Percentiles rank a stretch among this genome's conserved stretches.
These are phyloP conservation scores for Branchinecta lindahli DNA, from an alignment of 1,140 invertebrate species.

Conservation along the genomic window DNA sequence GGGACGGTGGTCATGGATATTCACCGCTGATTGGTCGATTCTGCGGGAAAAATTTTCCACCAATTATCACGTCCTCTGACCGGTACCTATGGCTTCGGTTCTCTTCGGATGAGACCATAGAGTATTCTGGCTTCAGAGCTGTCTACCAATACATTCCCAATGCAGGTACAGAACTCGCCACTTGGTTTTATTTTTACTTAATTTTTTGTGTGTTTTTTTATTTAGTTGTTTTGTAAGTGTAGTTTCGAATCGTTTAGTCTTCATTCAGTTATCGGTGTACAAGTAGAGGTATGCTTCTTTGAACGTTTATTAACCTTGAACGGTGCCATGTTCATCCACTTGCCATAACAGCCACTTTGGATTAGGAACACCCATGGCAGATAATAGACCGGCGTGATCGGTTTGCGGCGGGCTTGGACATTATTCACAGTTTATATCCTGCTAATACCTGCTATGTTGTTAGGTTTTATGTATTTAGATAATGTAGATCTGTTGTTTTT, in stretches of 20 bases:
- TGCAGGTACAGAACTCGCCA: slow-evolving; percentile 25
- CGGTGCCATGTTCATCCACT: too few species aligned
- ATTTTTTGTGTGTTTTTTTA: too few species aligned
- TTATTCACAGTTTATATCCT: too few species aligned
- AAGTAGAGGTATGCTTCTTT: too few species aligned
- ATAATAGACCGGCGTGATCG: too few species aligned
- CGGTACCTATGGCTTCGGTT: slow-evolving; percentile 68
- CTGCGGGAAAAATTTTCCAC: slow-evolving; percentile 61
- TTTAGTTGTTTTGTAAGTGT: background rate
- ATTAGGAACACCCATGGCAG: too few species aligned
- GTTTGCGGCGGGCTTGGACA: too few species aligned
- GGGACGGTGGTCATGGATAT: slow-evolving; percentile 70
- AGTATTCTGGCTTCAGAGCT: slow-evolving; percentile 63
- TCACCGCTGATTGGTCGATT: slow-evolving; percentile 48
- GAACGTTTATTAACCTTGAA: too few species aligned
- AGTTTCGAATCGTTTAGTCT: background rate
- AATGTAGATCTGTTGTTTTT: too few species aligned
- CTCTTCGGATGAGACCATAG: slow-evolving; percentile 64
- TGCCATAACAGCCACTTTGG: too few species aligned
- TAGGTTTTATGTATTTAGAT: too few species aligned
- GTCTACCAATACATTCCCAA: slow-evolving; percentile 47
- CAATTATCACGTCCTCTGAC: slow-evolving; percentile 53
- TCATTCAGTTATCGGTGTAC: background rate
- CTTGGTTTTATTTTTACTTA: background rate
- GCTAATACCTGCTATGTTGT: too few species aligned